Base-by-base conservation (phyloP, 37 sponge, comb jelly and placozoan species). In the Sycon ciliatum region DNA sequence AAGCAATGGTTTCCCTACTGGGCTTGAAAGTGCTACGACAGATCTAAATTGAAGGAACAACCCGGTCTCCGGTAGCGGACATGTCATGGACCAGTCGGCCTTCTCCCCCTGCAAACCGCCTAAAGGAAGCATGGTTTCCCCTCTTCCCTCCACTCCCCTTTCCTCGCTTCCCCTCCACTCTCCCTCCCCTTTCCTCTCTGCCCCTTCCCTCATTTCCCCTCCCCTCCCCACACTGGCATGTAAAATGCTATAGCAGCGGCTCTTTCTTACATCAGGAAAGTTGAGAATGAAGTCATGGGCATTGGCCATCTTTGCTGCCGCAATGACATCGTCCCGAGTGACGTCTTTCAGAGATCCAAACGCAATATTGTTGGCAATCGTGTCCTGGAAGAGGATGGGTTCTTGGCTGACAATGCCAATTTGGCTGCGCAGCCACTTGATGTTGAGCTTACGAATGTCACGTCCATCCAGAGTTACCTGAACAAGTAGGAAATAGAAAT, bases 351-450 rank as follows among this genome's bases (percentile, higher is more conserved):
- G 75, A n/a, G 74, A 63, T 0, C 95, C 95, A 42, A 79, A 87
- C 11, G 71, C 34, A 53, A 77, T 77, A 34, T 77, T 77, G 39
- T 77, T 71, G 39, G 37, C 62, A 31, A 77, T 77, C 6, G 71
- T 86, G 67, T 60, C 83, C 82, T 73, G 74, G 42, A 40, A 77
- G 73, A 72, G 84, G 81, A 46, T 57, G 32, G 53, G 74, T 62
- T 46, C 87, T 69, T 96, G 98, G 40, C 84, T 78, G 54, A 96
- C 98, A 0, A 96, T 75, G 1, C 98, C 98, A 46, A 92, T 81
- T 54, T 88, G 72, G 32, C 61, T 62, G n/a, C 93, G 61, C 68
- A 95, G 79, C 92, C 92, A 90, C 32, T 67, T 49, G 7, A 90
- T 69, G 73, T 90, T 87, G 56, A 86, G 66, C 1, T 60, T 67